phyloP scores from a whole-genome alignment of 2,888 invertebrate genomes.

The Meiosimyza decipiens region DNA sequence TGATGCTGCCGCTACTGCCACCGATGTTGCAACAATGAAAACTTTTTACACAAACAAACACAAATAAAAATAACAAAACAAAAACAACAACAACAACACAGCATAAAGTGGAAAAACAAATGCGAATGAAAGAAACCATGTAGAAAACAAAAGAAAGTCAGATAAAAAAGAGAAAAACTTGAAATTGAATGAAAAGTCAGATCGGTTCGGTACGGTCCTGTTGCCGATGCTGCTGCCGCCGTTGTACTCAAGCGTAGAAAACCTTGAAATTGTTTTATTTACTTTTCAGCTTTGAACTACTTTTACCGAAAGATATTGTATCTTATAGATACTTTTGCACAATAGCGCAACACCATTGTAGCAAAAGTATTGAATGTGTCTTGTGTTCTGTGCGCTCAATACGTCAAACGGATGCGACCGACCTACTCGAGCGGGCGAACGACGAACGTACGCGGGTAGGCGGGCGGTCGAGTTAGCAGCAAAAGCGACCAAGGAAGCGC shows the following conservation, averaged over 20 bases:
- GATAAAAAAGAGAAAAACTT: not conserved
- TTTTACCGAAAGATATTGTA: not conserved
- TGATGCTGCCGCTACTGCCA: not conserved
- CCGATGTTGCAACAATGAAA: not conserved
- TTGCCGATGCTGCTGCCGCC: too few species aligned
- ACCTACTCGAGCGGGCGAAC: too few species aligned
- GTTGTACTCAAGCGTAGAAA: not conserved
- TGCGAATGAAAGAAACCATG: too few species aligned
- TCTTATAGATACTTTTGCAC: conserved; percentile 1
- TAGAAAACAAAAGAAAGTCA: too few species aligned
- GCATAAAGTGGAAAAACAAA: not conserved
- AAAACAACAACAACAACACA: not conserved
- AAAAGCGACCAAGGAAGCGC: not conserved
- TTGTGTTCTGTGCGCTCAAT: too few species aligned
- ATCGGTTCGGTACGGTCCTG: not conserved
- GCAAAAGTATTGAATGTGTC: too few species aligned
- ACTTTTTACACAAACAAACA: conserved; percentile 13
- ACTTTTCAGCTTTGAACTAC: not conserved
- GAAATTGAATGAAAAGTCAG: conserved; percentile 10
- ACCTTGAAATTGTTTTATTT: conserved; percentile 24
- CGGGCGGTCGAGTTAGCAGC: not conserved
- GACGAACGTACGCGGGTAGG: not conserved
- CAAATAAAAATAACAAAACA: conserved; percentile 21
- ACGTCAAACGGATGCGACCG: too few species aligned
- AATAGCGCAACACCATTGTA: too few species aligned